Conservation (phyloP, 2,888 invertebrate genomes). For the Orthosia incerta region DNA sequence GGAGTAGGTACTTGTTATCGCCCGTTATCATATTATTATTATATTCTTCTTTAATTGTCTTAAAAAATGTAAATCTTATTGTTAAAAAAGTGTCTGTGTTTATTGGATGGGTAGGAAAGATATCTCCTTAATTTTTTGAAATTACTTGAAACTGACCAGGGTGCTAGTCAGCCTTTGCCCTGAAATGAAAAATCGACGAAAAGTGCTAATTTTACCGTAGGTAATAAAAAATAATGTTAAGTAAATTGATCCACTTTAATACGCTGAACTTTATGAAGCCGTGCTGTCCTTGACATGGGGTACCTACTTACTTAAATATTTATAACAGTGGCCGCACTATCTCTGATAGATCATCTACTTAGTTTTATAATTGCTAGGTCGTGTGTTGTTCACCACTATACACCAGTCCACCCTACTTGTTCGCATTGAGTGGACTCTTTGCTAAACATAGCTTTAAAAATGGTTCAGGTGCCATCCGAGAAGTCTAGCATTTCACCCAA, state of each 20-base stretch:
- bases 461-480: constrained; percentile 44
- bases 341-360: constrained; percentile 77
- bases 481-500: constrained; percentile 26
- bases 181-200: neutral
- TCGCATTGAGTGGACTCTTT: constrained; percentile 57
- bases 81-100: too few relatives aligned
- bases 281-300: constrained; percentile 24
- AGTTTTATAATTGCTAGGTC: constrained; percentile 75
- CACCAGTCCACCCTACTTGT: constrained; percentile 69
- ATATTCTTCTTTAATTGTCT: too few relatives aligned
- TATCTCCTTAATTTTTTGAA: too few relatives aligned
- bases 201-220: neutral
- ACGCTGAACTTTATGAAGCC: constrained; percentile 8
- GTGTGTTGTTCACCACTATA: constrained; percentile 70
- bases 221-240: neutral
- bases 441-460: constrained; percentile 28
- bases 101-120: too few relatives aligned
- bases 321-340: constrained; percentile 65
- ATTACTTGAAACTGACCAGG: too few relatives aligned
- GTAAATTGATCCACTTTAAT: neutral
- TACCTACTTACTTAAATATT: constrained; percentile 58
- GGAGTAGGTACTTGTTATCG: too few relatives aligned
- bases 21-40: too few relatives aligned
- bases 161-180: neutral
- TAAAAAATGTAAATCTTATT: too few relatives aligned